Evolutionary conservation across 1,140 invertebrate species (phyloP).

Genomic region (Drosophila santomea): DNA sequence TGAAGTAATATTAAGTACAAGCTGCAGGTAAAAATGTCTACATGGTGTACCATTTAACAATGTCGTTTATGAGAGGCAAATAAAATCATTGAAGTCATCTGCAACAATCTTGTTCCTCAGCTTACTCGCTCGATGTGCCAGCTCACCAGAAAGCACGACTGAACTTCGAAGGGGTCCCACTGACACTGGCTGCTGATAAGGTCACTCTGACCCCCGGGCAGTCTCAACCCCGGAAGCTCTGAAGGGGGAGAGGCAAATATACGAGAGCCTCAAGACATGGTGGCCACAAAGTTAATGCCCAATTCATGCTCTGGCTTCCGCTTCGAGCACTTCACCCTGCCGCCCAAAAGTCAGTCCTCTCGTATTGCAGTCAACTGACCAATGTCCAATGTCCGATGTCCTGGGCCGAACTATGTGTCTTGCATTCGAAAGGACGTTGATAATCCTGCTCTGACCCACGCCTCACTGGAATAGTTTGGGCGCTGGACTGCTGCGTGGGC

Average conservation of each 20-base stretch:
- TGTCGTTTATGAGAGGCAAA: slow-evolving; percentile 1
- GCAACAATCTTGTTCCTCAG: neutral
- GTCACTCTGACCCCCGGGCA: slow-evolving; percentile 21
- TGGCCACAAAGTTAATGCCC: slow-evolving; percentile 69
- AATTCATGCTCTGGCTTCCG: slow-evolving; percentile 67
- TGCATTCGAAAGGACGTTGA: slow-evolving; percentile 59
- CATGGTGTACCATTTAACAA: neutral
- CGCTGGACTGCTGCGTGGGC: neutral
- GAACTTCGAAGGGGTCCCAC: neutral
- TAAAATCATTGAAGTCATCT: no score
- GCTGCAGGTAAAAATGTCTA: no score
- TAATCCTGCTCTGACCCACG: slow-evolving; percentile 45
- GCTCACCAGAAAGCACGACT: slow-evolving; percentile 24
- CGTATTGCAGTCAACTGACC: slow-evolving; percentile 7
- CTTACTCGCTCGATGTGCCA: slow-evolving; percentile 13
- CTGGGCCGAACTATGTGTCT: slow-evolving; percentile 35
- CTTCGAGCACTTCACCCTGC: slow-evolving; percentile 3
- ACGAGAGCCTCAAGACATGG: slow-evolving; percentile 40
- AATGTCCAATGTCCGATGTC: neutral
- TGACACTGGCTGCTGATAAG: slow-evolving; percentile 16
- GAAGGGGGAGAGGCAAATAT: slow-evolving; percentile 37
- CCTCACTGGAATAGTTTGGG: neutral
- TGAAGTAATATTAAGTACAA: no score
- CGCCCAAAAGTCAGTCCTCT: neutral
- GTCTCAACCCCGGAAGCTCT: slow-evolving; percentile 41